phyloP scores from a whole-genome alignment of 2,888 invertebrate genomes.

The Mythimna albipuncta region DNA sequence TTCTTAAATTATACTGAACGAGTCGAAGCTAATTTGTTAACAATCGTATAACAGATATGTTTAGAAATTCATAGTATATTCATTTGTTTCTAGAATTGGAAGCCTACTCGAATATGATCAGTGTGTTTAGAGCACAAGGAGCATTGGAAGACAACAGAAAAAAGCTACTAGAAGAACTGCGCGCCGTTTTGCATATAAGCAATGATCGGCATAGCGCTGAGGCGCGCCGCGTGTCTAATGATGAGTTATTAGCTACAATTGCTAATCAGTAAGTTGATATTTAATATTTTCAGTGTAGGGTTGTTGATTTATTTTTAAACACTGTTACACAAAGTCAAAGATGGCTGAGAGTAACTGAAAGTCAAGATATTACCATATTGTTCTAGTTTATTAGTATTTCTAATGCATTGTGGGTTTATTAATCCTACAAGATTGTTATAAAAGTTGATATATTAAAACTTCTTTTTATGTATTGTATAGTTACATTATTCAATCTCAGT shows the following conservation, averaged over 20 bases:
- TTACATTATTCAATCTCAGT: constrained; percentile 62
- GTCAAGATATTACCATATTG: constrained; percentile 66
- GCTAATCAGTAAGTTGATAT: constrained; percentile 95
- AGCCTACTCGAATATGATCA: constrained; percentile 97
- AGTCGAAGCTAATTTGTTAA: constrained; percentile 69
- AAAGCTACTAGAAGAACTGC: constrained; percentile 95
- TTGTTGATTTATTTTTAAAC: constrained; percentile 85
- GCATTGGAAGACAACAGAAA: constrained; percentile 96
- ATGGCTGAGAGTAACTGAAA: constrained; percentile 82
- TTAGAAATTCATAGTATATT: constrained; percentile 66
- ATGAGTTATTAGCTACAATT: constrained; percentile 96
- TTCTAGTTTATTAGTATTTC: constrained; percentile 52
- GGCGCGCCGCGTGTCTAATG: constrained; percentile 97
- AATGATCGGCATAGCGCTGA: constrained; percentile 98
- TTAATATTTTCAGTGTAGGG: constrained; percentile 68
- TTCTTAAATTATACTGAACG: constrained; percentile 77
- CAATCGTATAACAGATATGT: constrained; percentile 58
- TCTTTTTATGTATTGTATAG: constrained; percentile 54
- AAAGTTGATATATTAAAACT: constrained; percentile 63
- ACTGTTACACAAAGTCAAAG: constrained; percentile 81
- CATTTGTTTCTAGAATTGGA: constrained; percentile 94
- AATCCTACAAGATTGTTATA: constrained; percentile 65
- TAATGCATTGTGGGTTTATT: constrained; percentile 49
- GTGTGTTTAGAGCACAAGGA: constrained; percentile 98
- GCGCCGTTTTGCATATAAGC: constrained; percentile 95